These are phyloP conservation scores for Cyphomyrus discorhynchus DNA, from an alignment of 2,113 vertebrate species.

Conservation along the genomic window DNA sequence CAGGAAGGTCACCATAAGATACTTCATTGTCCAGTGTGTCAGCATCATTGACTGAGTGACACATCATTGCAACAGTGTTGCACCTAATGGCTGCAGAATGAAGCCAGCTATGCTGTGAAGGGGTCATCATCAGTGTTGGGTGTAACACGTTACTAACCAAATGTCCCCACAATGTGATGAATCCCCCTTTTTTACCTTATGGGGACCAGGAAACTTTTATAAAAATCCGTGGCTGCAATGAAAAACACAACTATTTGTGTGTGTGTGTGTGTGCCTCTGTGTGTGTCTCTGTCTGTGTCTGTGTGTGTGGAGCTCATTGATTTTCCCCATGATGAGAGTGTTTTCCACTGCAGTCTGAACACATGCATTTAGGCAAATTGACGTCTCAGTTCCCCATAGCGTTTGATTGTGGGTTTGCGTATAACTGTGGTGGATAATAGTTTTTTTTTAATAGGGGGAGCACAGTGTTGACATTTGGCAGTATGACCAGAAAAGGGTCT, in stretches of 20 bases:
- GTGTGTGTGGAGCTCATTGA: neutral
- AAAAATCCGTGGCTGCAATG: no score
- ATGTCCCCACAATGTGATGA: no score
- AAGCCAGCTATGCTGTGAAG: neutral
- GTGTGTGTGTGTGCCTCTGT: no score
- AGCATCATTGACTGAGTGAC: neutral
- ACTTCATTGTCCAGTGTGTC: neutral
- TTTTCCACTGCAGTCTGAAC: neutral
- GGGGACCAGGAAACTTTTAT: no score
- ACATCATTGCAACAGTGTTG: neutral
- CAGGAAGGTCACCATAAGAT: neutral
- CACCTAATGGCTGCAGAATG: neutral
- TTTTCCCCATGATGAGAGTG: neutral
- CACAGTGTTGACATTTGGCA: neutral
- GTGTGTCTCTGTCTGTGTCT: no score
- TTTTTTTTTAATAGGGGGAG: neutral
- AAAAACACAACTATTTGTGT: no score
- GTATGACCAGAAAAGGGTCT: neutral
- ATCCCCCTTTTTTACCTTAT: no score
- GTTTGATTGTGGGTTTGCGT: neutral
- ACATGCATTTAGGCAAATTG: neutral
- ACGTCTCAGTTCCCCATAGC: neutral
- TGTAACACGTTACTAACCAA: no score
- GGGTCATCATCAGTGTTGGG: neutral
- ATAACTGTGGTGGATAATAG: neutral